These are phyloP conservation scores for Pristionchus mayeri DNA, from an alignment of 2,888 invertebrate genomes.

Conservation along the genomic window DNA sequence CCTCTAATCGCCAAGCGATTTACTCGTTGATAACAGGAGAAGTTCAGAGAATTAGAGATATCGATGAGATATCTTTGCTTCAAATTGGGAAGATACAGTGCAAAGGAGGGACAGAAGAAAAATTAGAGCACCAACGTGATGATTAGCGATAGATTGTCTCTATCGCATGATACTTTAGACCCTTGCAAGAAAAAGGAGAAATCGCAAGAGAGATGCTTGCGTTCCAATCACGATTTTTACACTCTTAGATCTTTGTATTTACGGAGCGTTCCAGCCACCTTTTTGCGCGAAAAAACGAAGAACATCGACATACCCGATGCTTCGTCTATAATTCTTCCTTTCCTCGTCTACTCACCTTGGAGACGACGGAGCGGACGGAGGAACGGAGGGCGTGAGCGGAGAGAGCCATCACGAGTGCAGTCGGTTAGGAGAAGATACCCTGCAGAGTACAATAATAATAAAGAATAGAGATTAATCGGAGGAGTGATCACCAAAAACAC, in stretches of 20 bases:
- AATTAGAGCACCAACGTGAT: conserved; percentile 29
- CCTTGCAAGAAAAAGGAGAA: background rate
- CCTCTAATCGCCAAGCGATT: background rate
- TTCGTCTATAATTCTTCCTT: too few species aligned
- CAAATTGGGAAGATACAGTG: background rate
- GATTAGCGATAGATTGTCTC: background rate
- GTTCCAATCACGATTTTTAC: too few species aligned
- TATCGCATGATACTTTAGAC: conserved; percentile 10
- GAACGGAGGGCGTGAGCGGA: conserved; percentile 62
- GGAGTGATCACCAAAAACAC: background rate
- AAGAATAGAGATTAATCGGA: background rate
- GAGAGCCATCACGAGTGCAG: conserved; percentile 59
- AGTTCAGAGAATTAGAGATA: conserved; percentile 15
- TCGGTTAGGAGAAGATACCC: conserved; percentile 13
- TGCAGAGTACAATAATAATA: too few species aligned
- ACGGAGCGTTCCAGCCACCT: too few species aligned
- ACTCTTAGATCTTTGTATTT: too few species aligned
- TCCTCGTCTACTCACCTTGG: conserved; percentile 56
- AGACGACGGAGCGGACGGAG: conserved; percentile 55
- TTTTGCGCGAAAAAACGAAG: too few species aligned
- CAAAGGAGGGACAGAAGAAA: background rate
- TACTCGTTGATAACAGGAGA: background rate
- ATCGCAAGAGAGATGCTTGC: conserved; percentile 15
- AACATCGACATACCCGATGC: too few species aligned
- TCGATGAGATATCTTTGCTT: background rate